Conservation (phyloP, 2,797 vertebrate genomes). For the Platalea minor region DNA sequence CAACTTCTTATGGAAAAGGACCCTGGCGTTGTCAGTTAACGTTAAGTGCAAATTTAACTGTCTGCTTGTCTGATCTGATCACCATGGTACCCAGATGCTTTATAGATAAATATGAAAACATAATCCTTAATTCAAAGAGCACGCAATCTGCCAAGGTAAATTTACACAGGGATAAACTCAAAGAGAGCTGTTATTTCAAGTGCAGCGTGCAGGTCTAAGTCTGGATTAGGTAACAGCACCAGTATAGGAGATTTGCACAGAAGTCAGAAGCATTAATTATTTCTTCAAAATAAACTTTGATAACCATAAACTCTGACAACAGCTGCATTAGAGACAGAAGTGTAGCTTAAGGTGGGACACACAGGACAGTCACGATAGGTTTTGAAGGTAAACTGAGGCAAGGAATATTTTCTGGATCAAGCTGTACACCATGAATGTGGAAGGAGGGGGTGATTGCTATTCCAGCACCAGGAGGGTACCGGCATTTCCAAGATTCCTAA, state of each 20-base stretch:
- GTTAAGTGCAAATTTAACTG: neutral
- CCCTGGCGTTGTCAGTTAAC: neutral
- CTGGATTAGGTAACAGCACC: neutral
- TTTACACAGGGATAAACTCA: neutral
- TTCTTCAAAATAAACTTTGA: neutral
- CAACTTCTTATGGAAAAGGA: neutral
- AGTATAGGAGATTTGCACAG: neutral
- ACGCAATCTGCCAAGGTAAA: neutral
- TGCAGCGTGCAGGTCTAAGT: neutral
- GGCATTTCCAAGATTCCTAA: neutral
- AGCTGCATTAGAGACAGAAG: neutral
- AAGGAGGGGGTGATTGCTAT: neutral
- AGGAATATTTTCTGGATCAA: neutral
- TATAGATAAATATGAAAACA: conserved; percentile 9
- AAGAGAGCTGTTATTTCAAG: neutral
- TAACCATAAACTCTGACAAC: neutral
- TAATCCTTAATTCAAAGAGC: neutral
- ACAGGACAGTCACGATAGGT: neutral
- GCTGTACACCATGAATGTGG: neutral
- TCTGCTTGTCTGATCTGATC: neutral
- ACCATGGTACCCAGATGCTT: conserved; percentile 29
- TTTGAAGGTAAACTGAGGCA: neutral
- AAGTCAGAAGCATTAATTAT: neutral
- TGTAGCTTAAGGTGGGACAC: neutral
- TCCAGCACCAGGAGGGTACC: neutral